Evolutionary conservation across 2,113 vertebrate genomes (phyloP).

Genomic region (Pterophyllum scalare): DNA sequence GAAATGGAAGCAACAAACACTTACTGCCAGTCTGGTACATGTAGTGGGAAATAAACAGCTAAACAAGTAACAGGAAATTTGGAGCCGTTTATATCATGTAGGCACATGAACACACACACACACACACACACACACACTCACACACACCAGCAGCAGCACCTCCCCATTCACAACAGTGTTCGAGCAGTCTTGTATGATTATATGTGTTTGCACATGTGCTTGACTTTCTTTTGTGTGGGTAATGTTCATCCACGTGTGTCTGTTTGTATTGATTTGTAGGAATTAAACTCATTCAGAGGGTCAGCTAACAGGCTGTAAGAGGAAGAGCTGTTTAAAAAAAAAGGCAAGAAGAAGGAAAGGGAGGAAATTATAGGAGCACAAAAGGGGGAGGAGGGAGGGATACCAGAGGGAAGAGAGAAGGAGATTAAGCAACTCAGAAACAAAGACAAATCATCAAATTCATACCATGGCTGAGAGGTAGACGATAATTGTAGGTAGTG

Average conservation of each 20-base stretch:
- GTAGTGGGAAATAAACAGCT: no score
- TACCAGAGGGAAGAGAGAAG: conserved; percentile 11
- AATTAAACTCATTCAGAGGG: neutral
- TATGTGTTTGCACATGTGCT: neutral
- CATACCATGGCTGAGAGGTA: conserved; percentile 30
- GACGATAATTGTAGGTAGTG: conserved; percentile 45
- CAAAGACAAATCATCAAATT: conserved; percentile 57
- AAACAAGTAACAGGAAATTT: neutral
- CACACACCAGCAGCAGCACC: neutral
- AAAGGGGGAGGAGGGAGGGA: conserved; percentile 17
- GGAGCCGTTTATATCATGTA: neutral
- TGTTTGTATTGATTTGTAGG: neutral
- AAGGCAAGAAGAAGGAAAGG: neutral
- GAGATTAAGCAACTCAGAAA: conserved; percentile 38
- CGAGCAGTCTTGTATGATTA: neutral
- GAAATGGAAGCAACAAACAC: no score
- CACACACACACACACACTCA: neutral
- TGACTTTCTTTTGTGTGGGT: neutral
- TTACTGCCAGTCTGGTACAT: no score
- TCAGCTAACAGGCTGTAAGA: neutral
- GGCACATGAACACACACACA: neutral
- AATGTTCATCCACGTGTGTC: no score
- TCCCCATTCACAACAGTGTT: conserved; percentile 13
- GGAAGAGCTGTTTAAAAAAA: neutral
- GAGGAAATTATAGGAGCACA: neutral